Evolutionary conservation across 2,797 vertebrate species (phyloP).

Genomic region (Hafferia zeledoni): DNA sequence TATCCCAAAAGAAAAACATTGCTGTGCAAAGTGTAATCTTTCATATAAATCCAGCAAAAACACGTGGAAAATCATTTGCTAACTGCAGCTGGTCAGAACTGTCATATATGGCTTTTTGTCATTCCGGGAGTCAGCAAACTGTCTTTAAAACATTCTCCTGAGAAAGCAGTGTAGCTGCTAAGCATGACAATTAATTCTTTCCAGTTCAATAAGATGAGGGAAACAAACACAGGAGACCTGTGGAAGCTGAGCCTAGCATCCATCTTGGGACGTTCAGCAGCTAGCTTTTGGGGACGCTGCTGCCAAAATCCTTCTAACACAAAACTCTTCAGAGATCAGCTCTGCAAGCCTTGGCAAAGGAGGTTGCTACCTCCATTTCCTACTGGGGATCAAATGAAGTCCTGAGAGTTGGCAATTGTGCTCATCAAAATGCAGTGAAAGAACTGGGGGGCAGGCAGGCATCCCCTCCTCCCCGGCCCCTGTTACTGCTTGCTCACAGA

Average conservation of each 20-base stretch:
- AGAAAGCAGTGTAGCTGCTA: background rate
- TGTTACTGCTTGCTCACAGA: rapidly evolving
- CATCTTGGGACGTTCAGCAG: background rate
- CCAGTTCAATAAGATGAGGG: background rate
- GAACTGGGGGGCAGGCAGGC: background rate
- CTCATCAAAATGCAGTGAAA: background rate
- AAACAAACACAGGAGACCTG: background rate
- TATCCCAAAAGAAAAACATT: background rate
- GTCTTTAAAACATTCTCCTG: background rate
- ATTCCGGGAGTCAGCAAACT: background rate
- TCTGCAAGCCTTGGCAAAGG: background rate
- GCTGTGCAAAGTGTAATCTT: background rate
- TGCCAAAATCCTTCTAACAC: background rate
- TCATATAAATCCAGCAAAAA: background rate
- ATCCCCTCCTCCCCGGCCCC: background rate
- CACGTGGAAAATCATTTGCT: background rate
- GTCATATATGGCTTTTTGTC: background rate
- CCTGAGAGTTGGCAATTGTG: background rate
- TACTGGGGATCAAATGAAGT: background rate
- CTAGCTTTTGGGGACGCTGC: background rate
- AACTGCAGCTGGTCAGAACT: background rate
- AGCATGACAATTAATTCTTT: background rate
- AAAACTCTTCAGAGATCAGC: background rate
- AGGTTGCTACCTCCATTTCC: background rate
- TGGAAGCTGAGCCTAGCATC: background rate